Evolutionary conservation across 2,888 invertebrate genomes (phyloP), one percentile per base, ranked within the genome.

Genomic region (Temnothorax rugatulus): DNA sequence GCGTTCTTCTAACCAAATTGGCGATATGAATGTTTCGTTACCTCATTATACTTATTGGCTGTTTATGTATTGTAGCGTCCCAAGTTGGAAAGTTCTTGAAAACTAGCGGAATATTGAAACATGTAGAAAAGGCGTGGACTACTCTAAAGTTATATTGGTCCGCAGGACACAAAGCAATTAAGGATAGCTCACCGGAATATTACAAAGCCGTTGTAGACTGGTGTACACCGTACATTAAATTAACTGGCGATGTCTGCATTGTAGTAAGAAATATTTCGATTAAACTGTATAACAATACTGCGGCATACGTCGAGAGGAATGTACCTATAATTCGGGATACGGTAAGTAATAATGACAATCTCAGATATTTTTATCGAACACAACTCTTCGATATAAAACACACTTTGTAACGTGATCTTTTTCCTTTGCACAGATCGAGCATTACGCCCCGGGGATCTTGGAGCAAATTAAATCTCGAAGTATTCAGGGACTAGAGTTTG

Each of bases 381-480:
- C 29, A 57, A 38, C 0, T 34, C 4, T 38, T 59, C 1, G 7
- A 1, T 41, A n/a, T 18, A 38, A 34, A 15, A n/a, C 3, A 18
- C 7, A n/a, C n/a, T 1, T 54, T 9, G 11, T 21, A n/a, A 77
- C 13, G 1, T 25, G 29, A 29, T 66, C 9, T 41, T 38, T n/a
- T 38, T 38, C 15, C 34, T 15, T 66, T 21, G 74, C 93, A 90
- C 50, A 97, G 96, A 96, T 97, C 90, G 97, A 97, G 75, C 95
- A 96, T 86, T 97, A 97, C 92, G 96, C 96, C 13, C 97, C 97
- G 0, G 97, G 97, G n/a, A 94, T 97, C 84, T 93, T 97, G 34
- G 96, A 96, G 18, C 96, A 96, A 91, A 95, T 97, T 25, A 96
- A 96, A 89, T 95, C 95, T 54, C 95, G 96, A 83, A 95, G 96